Evolutionary conservation across 2,113 vertebrate genomes (phyloP).

Genomic region (Chionis minor): DNA sequence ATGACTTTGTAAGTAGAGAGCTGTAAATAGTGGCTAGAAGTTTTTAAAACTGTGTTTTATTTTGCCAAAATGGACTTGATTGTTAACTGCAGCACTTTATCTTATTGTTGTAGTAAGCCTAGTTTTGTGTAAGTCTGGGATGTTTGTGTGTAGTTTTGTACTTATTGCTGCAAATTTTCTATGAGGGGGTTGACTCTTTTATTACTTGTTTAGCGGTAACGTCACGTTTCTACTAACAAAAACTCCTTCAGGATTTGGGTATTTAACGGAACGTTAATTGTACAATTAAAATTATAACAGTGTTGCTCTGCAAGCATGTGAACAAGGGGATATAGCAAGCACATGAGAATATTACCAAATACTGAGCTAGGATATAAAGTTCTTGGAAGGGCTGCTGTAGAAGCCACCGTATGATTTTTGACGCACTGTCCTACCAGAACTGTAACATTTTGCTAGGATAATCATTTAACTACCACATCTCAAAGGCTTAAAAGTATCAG

Average conservation of each 20-base stretch:
- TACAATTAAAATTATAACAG: constrained; percentile 77
- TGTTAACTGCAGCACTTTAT: constrained; percentile 61
- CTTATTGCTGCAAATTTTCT: constrained; percentile 76
- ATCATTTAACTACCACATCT: constrained; percentile 82
- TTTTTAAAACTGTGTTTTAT: constrained; percentile 32
- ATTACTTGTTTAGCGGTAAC: constrained; percentile 99
- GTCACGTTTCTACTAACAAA: constrained; percentile 95
- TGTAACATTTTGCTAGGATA: constrained; percentile 88
- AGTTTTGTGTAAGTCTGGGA: constrained; percentile 72
- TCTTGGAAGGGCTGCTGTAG: constrained; percentile 89
- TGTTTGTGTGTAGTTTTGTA: constrained; percentile 75
- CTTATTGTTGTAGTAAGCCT: constrained; percentile 67
- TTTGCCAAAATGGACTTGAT: constrained; percentile 47
- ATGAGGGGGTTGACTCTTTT: constrained; percentile 99
- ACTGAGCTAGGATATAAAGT: constrained; percentile 84
- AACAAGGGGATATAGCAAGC: constrained; percentile 81
- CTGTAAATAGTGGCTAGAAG: constrained; percentile 50
- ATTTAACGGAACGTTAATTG: constrained; percentile 78
- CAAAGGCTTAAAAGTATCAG: constrained; percentile 90
- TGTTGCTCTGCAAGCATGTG: constrained; percentile 82
- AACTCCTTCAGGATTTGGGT: constrained; percentile 82
- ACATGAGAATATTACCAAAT: constrained; percentile 77
- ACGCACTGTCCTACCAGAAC: constrained; percentile 91
- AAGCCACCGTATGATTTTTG: constrained; percentile 90
- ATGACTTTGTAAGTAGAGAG: constrained; percentile 57